phyloP scores from a whole-genome alignment of 2,797 vertebrate genomes.

The Jordanella pulchra region DNA sequence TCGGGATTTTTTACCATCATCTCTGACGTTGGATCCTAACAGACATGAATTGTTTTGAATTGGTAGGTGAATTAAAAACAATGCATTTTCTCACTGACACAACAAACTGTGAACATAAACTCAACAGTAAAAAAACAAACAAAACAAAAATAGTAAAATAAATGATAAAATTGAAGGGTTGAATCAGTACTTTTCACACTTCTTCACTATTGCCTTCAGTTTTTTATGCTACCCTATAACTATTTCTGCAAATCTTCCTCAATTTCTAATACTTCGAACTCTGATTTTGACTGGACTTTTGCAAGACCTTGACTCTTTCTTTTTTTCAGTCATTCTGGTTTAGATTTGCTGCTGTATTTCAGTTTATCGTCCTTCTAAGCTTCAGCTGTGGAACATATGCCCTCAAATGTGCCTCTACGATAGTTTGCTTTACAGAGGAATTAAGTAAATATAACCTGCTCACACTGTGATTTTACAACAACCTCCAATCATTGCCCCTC shows the following conservation, averaged over 20 bases:
- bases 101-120: too few relatives aligned
- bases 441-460: background rate
- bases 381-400: background rate
- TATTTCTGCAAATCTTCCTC: background rate
- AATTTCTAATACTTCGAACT: background rate
- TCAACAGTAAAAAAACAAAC: too few relatives aligned
- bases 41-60: slow-evolving; percentile 22
- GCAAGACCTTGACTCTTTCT: background rate
- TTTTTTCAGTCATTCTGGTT: background rate
- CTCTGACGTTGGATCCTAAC: slow-evolving; percentile 37
- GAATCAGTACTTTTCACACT: too few relatives aligned
- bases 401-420: background rate
- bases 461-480: too few relatives aligned
- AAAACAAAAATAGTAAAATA: too few relatives aligned
- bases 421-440: background rate
- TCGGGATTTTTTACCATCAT: slow-evolving; percentile 17
- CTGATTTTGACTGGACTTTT: background rate
- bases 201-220: background rate
- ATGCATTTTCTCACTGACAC: background rate
- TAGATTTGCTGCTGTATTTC: too few relatives aligned
- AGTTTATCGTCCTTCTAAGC: too few relatives aligned
- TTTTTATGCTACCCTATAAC: background rate
- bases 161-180: too few relatives aligned
- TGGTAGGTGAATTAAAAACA: background rate
- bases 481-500: too few relatives aligned